Percentiles rank a stretch among this genome's conserved stretches.
phyloP scores from a whole-genome alignment of 2,888 invertebrate species.

The Eupelmus urozonus region DNA sequence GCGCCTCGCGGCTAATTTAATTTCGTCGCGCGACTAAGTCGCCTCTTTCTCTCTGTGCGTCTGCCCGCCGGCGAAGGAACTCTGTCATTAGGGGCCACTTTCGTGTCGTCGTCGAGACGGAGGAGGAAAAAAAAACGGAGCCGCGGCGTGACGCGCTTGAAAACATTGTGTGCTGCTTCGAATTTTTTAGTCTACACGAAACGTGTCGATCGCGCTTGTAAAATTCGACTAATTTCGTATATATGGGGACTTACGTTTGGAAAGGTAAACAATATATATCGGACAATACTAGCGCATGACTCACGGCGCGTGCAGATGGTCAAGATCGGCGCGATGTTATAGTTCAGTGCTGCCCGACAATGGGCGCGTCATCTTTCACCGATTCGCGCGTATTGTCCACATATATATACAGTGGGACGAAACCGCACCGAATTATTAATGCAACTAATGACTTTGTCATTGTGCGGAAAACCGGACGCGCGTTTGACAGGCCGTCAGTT shows the following conservation, averaged over 20 bases:
- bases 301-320: slow-evolving; percentile 48
- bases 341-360: slow-evolving; percentile 39
- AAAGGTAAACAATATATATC: neutral
- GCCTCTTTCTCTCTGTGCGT: neutral
- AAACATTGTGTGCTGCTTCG: no score
- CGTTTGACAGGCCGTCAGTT: slow-evolving; percentile 16
- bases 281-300: slow-evolving; percentile 19
- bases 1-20: slow-evolving; percentile 67
- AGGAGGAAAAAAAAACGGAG: neutral
- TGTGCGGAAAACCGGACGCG: slow-evolving; percentile 7
- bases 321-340: slow-evolving; percentile 40
- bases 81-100: slow-evolving; percentile 17
- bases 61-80: neutral
- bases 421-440: slow-evolving; percentile 43
- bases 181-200: no score
- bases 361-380: slow-evolving; percentile 21
- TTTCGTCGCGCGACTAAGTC: slow-evolving; percentile 57
- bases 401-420: neutral
- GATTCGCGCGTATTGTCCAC: neutral
- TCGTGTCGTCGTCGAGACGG: neutral
- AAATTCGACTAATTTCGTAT: neutral
- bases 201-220: no score
- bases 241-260: neutral
- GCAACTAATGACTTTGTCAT: slow-evolving; percentile 43
- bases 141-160: neutral